These are phyloP conservation scores for Ophion ventricosus DNA, from an alignment of 2,888 invertebrate species.

Conservation along the genomic window DNA sequence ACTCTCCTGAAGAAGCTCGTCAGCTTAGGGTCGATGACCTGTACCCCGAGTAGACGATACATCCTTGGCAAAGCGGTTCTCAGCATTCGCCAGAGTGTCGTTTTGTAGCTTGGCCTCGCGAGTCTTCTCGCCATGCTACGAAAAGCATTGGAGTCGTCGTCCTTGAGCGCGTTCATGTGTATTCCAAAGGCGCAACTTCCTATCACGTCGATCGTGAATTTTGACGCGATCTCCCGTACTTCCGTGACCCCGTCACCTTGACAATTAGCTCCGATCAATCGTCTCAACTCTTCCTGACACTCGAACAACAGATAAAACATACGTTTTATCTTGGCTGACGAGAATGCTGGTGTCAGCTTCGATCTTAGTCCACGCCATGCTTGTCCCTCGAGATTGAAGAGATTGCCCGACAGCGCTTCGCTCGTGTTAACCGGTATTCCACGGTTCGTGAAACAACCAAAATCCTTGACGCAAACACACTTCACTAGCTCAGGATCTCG, in stretches of 20 bases:
- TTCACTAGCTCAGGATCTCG: constrained; percentile 80
- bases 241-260: constrained; percentile 74
- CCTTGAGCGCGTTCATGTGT: constrained; percentile 82
- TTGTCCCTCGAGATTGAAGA: constrained; percentile 82
- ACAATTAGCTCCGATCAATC: constrained; percentile 71
- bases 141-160: constrained; percentile 81
- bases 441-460: constrained; percentile 76
- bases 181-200: constrained; percentile 84
- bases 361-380: constrained; percentile 83
- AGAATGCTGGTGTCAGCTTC: constrained; percentile 84
- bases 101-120: constrained; percentile 79
- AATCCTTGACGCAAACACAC: constrained; percentile 77
- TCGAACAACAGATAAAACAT: constrained; percentile 83
- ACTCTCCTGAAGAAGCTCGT: constrained; percentile 79
- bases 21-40: constrained; percentile 77
- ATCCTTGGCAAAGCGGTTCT: constrained; percentile 77
- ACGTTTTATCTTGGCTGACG: constrained; percentile 84
- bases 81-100: constrained; percentile 80
- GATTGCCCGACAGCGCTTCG: constrained; percentile 81
- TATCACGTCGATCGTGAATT: constrained; percentile 84
- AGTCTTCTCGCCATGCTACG: constrained; percentile 79
- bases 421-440: constrained; percentile 78
- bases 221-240: constrained; percentile 82
- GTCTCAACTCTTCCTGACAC: constrained; percentile 80
- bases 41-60: constrained; percentile 74